Evolutionary conservation across 1,140 invertebrate species (phyloP).

Genomic region (Pinna nobilis): DNA sequence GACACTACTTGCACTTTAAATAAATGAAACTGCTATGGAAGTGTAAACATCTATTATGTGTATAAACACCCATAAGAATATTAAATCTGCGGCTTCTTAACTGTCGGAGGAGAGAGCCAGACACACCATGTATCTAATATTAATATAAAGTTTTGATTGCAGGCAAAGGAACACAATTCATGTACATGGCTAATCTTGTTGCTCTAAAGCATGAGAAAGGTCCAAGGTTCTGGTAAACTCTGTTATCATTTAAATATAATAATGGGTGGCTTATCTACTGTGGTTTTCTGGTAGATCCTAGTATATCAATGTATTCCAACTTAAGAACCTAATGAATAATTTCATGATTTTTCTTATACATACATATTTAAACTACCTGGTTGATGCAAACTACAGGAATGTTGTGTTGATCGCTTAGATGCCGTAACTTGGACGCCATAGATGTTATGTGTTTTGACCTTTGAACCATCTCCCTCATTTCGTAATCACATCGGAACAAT

Average conservation of each 20-base stretch:
- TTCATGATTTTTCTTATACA: slow-evolving; percentile 17
- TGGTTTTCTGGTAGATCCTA: slow-evolving; percentile 40
- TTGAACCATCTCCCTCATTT: slow-evolving; percentile 67
- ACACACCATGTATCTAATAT: too few relatives aligned
- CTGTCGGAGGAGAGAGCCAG: too few relatives aligned
- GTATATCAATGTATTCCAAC: slow-evolving; percentile 21
- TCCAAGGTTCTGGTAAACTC: background rate
- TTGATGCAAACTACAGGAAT: slow-evolving; percentile 83
- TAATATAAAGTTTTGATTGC: too few relatives aligned
- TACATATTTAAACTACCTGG: slow-evolving; percentile 78
- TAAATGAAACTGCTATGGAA: too few relatives aligned
- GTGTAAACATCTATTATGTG: too few relatives aligned
- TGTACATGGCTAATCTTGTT: too few relatives aligned
- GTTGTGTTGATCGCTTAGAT: slow-evolving; percentile 77
- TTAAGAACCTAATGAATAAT: background rate
- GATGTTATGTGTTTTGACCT: slow-evolving; percentile 79
- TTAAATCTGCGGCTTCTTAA: too few relatives aligned
- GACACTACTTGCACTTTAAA: too few relatives aligned
- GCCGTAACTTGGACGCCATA: slow-evolving; percentile 78
- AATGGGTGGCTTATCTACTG: too few relatives aligned
- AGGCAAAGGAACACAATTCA: too few relatives aligned
- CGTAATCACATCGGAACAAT: slow-evolving; percentile 81
- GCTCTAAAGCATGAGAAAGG: too few relatives aligned
- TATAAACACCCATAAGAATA: too few relatives aligned
- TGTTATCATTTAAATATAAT: background rate